Base-by-base conservation (phyloP, 1,140 invertebrate species). In the Saxidomus purpurata region DNA sequence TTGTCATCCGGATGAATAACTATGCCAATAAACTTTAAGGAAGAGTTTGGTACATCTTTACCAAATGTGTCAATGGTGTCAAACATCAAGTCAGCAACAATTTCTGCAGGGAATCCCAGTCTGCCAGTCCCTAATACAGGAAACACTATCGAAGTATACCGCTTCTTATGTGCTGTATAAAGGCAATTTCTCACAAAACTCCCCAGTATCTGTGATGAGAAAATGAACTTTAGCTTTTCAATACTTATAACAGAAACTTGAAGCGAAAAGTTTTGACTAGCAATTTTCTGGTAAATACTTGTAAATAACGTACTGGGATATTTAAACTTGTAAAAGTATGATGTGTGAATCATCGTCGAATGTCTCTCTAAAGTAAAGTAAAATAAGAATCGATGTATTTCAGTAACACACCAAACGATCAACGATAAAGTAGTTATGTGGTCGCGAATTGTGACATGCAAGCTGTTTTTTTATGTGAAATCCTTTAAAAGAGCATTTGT, bases 61-160 rank as follows among this genome's bases (percentile, higher is more conserved):
- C 17, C 36, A 63, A 47, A 82, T 4, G 4, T 38, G 8, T 61
- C 13, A 0, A 82, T 47, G 3, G 28, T 25, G 13, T 76, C 69
- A 38, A 76, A 76, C 84, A 86, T 86, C 22, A 61, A 15, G 19
- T 69, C 22, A 22, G 69, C 84, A 49, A 76, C 84, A 9, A 49
- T 11, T 15, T 86, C 69, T 13, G 71, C 13, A 9, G 84, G 84
- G 38, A 55, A 86, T 2, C 31, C 47, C 36, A 76, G 69, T 11
- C 8, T 17, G 13, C 84, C 84, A 19, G 84, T 76, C 9, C 69
- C 84, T 22, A 86, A 69, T 52, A 69, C 84, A 2, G 84, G 84
- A 38, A 86, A 86, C 8, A 43, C 43, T 31, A 86, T 74, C 11
- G 84, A 86, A 9, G 6, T 52, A 19, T 34, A n/a, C 17, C 31